Conservation (phyloP, 2,113 vertebrate genomes). For the Clarias magur region DNA sequence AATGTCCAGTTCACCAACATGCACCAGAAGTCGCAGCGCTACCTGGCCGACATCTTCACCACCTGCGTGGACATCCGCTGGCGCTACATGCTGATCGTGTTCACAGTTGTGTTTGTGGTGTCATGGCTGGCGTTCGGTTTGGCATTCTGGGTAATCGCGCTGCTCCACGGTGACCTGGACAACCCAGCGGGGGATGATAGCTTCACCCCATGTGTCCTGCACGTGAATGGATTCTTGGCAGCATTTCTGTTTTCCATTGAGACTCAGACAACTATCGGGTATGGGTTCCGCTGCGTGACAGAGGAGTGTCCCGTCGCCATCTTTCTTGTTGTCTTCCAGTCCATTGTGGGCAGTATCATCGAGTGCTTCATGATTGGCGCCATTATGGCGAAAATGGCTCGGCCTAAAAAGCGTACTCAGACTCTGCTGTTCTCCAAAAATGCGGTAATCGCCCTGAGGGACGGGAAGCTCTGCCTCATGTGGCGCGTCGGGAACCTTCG, state of each 20-base stretch:
- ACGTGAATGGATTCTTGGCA: conserved; percentile 95
- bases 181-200: conserved; percentile 82
- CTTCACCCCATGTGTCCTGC: conserved; percentile 91
- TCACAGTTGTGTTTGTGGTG: conserved; percentile 90
- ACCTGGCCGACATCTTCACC: conserved; percentile 96
- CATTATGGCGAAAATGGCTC: conserved; percentile 99
- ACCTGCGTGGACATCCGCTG: conserved; percentile 97
- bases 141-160: conserved; percentile 95
- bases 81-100: conserved; percentile 94
- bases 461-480: conserved; percentile 94
- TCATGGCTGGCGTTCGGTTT: conserved; percentile 93
- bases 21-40: conserved; percentile 93
- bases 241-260: conserved; percentile 98
- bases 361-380: conserved; percentile 99
- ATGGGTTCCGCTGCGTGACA: conserved; percentile 94
- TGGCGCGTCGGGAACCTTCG: conserved; percentile 96
- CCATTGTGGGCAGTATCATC: conserved; percentile 95
- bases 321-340: conserved; percentile 97
- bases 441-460: conserved; percentile 89
- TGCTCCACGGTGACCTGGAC: conserved; percentile 92
- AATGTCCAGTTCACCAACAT: conserved; percentile 97
- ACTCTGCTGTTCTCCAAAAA: conserved; percentile 96
- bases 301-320: conserved; percentile 94
- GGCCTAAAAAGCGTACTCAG: conserved; percentile 94
- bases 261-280: conserved; percentile 96